phyloP scores from a whole-genome alignment of 1,140 invertebrate species.

The Lamellibrachia luymesi region DNA sequence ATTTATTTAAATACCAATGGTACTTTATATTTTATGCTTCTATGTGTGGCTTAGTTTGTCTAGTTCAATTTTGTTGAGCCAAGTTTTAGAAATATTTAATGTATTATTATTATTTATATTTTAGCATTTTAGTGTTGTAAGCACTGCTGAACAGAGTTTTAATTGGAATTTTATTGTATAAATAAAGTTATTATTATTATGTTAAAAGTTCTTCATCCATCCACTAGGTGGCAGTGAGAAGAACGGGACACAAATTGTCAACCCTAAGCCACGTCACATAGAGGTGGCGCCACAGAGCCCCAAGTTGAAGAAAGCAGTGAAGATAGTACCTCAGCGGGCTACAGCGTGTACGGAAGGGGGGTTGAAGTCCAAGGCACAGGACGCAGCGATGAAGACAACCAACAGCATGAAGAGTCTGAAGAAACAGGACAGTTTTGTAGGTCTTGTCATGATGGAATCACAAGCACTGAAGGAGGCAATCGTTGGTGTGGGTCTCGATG shows the following conservation, averaged over 20 bases:
- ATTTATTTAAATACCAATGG: no score
- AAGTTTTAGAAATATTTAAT: no score
- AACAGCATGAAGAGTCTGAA: conserved; percentile 3
- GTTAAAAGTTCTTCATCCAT: not conserved
- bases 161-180: no score
- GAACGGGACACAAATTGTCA: not conserved
- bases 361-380: not conserved
- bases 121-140: no score
- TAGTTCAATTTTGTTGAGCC: no score
- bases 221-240: not conserved
- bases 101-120: no score
- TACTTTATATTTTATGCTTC: no score
- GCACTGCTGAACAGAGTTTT: no score
- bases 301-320: not conserved
- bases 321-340: no score
- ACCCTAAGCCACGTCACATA: not conserved
- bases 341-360: no score
- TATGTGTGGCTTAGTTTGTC: no score
- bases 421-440: conserved; percentile 25
- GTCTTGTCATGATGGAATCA: conserved; percentile 25
- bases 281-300: not conserved
- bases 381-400: not conserved
- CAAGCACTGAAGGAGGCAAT: conserved; percentile 21
- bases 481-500: conserved; percentile 10
- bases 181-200: not conserved